Base-by-base conservation (phyloP, 2,797 vertebrate species). In the Acanthopagrus latus region DNA sequence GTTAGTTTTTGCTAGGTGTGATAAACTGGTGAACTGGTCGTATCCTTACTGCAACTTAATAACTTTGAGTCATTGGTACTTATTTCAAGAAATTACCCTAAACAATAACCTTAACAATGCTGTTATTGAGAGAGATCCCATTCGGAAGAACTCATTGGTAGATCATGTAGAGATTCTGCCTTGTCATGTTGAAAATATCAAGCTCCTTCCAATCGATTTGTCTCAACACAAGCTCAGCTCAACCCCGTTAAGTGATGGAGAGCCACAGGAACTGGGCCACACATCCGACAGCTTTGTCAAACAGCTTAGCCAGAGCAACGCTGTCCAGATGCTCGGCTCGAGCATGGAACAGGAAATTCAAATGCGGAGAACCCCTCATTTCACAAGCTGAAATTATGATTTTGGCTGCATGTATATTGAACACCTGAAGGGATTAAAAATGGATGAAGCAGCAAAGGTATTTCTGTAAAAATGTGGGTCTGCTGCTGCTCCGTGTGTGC, bases 311-410 rank as follows among this genome's bases (percentile, higher is more conserved):
- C 58, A 29, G 33, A 63, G 67, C 87, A 90, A 91, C 85, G 16
- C 71, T 91, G 85, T 92, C 93, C 95, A 95, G 95, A 94, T 89
- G 84, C 85, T 83, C n/a, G 3, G 41, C 71, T 74, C 38, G 0
- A 54, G 65, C 62, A 56, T 46, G 17, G 69, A 75, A 70, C 83
- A 86, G 89, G 90, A 93, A 90, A 86, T 85, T 79, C 64, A 89
- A 80, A 87, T 74, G 78, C 46, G 60, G 82, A 64, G 70, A 88
- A 44, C 71, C 60, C 78, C 67, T 82, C 51, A 67, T 84, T 86
- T 87, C 73, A 76, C 76, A 71, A 59, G 38, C 57, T 54, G 76
- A 81, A 89, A 80, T 80, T 41, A 62, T 72, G 41, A 73, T 56
- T 86, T 81, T 8, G 27, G 52, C 72, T 62, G 14, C 33, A 47